Evolutionary conservation across 92 coral and sea anemone species (phyloP), one percentile per base, ranked within the genome.

Genomic region (Paragorgia papillata): DNA sequence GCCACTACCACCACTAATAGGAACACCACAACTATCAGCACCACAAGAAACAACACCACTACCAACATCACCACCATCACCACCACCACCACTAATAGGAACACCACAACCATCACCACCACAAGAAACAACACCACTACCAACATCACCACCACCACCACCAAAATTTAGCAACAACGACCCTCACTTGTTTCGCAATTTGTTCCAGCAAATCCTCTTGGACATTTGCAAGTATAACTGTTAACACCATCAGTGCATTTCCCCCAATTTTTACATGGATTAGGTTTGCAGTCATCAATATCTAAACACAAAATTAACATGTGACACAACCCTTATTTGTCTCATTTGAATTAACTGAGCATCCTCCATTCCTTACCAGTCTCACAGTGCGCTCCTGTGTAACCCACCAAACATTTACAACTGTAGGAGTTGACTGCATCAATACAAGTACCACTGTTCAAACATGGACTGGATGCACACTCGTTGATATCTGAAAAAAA

Each of bases 401-500:
- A 69, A 48, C 76, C 76, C 32, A 61, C 60, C 48, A 33, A 48
- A 49, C 76, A 69, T 26, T 69, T 69, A 32, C 76, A 69, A 29
- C 17, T 48, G 62, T 69, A 69, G 28, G 60, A 48, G 34, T 69
- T 69, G 8, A 69, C 76, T 49, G 28, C 44, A 22, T 69, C 76
- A 1, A 51, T 69, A 30, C 76, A 69, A 17, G 60, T 48, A 27
- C 26, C 76, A 34, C 62, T 51, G 61, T 69, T 69, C 30, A 69
- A 13, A 51, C 76, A 69, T 2, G 76, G 76, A 28, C 32, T 69
- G 0, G 76, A 56, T 4, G 44, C 25, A 51, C 76, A 69, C 18
- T 69, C 76, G 19, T 69, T 29, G 41, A 69, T 69, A 51, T 69
- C 76, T 69, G 60, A n/a, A n/a, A 18, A 27, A 37, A 37, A 37